Conservation (phyloP, 1,140 invertebrate genomes). For the Diploscapter pachys region DNA sequence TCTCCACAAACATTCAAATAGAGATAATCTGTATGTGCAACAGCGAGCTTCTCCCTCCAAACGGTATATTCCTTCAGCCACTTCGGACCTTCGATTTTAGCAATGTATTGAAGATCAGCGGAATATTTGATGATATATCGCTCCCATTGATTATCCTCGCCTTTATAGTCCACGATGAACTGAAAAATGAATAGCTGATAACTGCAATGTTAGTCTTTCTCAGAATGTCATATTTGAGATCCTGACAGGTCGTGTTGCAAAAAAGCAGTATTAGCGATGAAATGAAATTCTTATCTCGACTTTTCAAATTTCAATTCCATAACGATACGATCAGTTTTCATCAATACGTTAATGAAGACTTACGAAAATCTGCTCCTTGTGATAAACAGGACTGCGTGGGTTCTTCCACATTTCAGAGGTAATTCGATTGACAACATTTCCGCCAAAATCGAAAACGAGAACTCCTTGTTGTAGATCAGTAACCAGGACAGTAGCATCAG, state of each 20-base stretch:
- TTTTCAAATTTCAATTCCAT: neutral
- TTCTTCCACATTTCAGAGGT: conserved; percentile 13
- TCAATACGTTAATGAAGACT: conserved; percentile 18
- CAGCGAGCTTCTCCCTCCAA: conserved; percentile 20
- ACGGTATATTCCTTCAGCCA: conserved; percentile 33
- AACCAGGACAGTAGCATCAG: too few species aligned
- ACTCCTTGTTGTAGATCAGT: neutral
- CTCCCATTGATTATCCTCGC: conserved; percentile 10
- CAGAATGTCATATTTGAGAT: conserved; percentile 11
- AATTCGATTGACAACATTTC: conserved; percentile 2
- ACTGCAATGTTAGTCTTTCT: neutral
- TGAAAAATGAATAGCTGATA: conserved; percentile 9
- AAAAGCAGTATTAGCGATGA: neutral
- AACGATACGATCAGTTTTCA: conserved; percentile 7
- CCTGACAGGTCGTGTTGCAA: neutral
- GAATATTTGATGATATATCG: conserved; percentile 28
- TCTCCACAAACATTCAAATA: conserved; percentile 32
- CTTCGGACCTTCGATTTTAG: conserved; percentile 30
- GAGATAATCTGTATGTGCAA: conserved; percentile 31
- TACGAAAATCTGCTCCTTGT: conserved; percentile 34
- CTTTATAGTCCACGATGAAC: conserved; percentile 16
- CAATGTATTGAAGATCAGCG: conserved; percentile 27
- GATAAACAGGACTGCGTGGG: conserved; percentile 23
- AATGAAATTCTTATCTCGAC: neutral
- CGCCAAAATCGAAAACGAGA: neutral